phyloP scores from a whole-genome alignment of 2,797 vertebrate species.

The Buphagus erythrorhynchus region DNA sequence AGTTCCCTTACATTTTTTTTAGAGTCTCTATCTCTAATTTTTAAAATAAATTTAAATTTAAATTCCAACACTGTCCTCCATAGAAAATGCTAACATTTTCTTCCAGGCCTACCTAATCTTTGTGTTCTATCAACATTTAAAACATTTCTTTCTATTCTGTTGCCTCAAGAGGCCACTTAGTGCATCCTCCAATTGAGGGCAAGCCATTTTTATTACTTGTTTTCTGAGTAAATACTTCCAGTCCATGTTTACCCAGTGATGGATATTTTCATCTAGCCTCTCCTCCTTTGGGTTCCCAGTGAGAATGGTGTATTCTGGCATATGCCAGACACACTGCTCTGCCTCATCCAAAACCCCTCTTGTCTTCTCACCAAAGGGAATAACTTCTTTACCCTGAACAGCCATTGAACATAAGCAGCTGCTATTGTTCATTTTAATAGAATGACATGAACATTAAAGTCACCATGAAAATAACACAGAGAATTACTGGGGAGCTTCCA shows the following conservation, averaged over 20 bases:
- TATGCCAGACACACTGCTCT: neutral
- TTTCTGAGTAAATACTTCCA: constrained; percentile 20
- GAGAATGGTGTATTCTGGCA: neutral
- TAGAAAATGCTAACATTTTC: neutral
- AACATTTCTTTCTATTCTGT: neutral
- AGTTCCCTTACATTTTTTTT: neutral
- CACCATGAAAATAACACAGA: neutral
- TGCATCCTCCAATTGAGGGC: neutral
- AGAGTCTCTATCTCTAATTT: neutral
- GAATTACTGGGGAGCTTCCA: neutral
- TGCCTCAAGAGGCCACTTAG: neutral
- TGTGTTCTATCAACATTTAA: neutral
- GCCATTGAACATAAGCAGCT: neutral
- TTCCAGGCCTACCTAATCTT: neutral
- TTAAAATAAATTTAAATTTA: neutral
- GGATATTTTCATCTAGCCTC: neutral
- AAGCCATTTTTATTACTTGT: neutral
- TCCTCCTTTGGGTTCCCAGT: neutral
- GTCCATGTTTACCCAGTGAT: neutral
- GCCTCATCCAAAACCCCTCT: neutral
- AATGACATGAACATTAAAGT: neutral
- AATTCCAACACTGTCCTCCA: neutral
- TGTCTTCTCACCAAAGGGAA: neutral
- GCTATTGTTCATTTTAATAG: neutral
- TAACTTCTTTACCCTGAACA: neutral